These are phyloP conservation scores for Pimpla rufipes DNA, from an alignment of 2,888 invertebrate species.

Conservation along the genomic window DNA sequence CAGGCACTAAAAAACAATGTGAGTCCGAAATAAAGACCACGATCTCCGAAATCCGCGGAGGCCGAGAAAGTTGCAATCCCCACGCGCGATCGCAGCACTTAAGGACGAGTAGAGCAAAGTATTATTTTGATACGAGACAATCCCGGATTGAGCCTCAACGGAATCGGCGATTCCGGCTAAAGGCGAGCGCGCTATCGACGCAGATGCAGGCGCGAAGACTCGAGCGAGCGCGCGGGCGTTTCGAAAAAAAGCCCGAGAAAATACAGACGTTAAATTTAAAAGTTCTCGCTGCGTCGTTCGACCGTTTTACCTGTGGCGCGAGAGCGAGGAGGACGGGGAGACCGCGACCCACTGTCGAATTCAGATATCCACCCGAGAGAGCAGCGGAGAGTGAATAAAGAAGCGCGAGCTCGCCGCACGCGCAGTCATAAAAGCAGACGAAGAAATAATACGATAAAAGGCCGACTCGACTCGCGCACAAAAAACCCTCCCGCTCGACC, in stretches of 20 bases:
- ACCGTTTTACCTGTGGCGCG: constrained; percentile 40
- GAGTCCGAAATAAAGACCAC: constrained; percentile 20
- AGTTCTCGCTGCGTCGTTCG: constrained; percentile 32
- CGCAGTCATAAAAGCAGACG: constrained; percentile 62
- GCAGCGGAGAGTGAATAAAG: constrained; percentile 35
- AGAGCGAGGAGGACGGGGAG: constrained; percentile 1
- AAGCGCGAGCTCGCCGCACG: constrained; percentile 22
- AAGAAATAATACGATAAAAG: constrained; percentile 68
- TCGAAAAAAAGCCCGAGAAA: constrained; percentile 26
- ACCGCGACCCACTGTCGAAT: constrained; percentile 43
- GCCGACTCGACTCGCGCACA: not conserved
- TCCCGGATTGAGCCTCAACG: constrained; percentile 42
- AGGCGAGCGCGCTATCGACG: constrained; percentile 28
- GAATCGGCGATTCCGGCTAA: constrained; percentile 51
- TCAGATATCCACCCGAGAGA: constrained; percentile 47
- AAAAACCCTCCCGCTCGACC: constrained; percentile 32
- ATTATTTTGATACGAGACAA: constrained; percentile 48
- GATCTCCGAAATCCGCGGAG: constrained; percentile 1
- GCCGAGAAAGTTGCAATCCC: constrained; percentile 18
- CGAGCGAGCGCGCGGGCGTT: constrained; percentile 22
- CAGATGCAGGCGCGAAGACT: constrained; percentile 11
- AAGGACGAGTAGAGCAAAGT: constrained; percentile 37
- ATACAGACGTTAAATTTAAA: constrained; percentile 60
- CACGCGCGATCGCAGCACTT: constrained; percentile 57
- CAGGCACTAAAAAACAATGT: not conserved